Evolutionary conservation across 1,140 invertebrate genomes (phyloP), one percentile per base, ranked within the genome.

Genomic region (Drosophila sulfurigaster): DNA sequence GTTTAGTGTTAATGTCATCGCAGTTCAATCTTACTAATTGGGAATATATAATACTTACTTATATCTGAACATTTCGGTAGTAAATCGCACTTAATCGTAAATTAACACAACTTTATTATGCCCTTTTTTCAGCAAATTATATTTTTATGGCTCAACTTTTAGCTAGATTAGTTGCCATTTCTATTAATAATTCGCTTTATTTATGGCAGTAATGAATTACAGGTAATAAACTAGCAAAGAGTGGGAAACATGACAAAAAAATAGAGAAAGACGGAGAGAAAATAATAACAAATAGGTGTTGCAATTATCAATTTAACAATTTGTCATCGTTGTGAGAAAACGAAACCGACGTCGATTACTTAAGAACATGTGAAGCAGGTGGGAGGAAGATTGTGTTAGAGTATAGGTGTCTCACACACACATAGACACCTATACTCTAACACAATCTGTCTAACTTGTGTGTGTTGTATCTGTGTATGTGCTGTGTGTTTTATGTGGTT

Each of bases 131-230:
- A 2, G 5, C 13, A 51, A 45, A 45, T 25, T 25, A 25, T 10
- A 30, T 52, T 38, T 16, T 30, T 15, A 45, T 25, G n/a, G 35
- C 62, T 63, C 54, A 64, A 64, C 35, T 20, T 20, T 38, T 13
- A n/a, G 4, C 41, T 43, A 38, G 70, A 54, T 73, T 73, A 68
- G 48, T 60, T 63, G 43, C 30, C 16, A 45, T 52, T 58, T 45
- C 43, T 13, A 38, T 64, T 35, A 45, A 32, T 45, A 62, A 15
- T 35, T 54, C 13, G 1, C 15, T 32, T 52, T 52, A 54, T 60
- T 60, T 68, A 46, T 73, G 70, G 70, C 64, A 35, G 56, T 56
- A 60, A 68, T 52, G 48, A 68, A 73, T 73, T 41, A 15, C 35
- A 16, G 48, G 28, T 38, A 65, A 73, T 68, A 68, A 73, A 68